Evolutionary conservation across 1,140 invertebrate genomes (phyloP), one percentile per base, ranked within the genome.

Genomic region (Stenopsyche tienmushanensis): DNA sequence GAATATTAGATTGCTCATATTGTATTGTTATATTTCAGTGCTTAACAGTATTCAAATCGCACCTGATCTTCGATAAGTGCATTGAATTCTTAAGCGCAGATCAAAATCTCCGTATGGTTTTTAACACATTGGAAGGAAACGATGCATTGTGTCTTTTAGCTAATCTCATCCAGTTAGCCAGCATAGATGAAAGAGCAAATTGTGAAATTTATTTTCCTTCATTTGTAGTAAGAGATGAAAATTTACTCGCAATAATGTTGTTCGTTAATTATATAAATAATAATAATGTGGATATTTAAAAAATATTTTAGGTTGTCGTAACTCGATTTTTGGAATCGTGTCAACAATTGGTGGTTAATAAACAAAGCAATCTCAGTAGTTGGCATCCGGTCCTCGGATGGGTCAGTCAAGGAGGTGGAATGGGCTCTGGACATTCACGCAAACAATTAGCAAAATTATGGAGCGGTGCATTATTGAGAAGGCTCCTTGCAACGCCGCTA

Each of bases 361-460:
- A 95, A 77, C 88, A 92, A 73, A 92, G 91, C 17, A 93, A 92
- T 74, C 83, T 96, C 25, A 96, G 93, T 39, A 93, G 97, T 76
- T 98, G 96, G 95, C 96, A 99, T 82, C 95, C 96, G 15, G 87
- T 99, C 24, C 82, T 99, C 5, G 96, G 96, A n/a, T 99, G 96
- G 94, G 95, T 96, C 79, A 89, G 91, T 8, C 93, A 96, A 71
- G 85, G 86, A 8, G 86, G 92, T 45, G 26, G 90, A 94, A 72
- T 91, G 92, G 59, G 86, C 91, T 42, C 90, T 95, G 76, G 83
- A 85, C 0, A 84, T 88, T 71, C 87, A 96, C 90, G 94, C 69
- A 82, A 80, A 24, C 95, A 98, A 75, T 78, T 98, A 15, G 88
- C 91, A 57, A 82, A 90, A 63, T 78, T 98, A 13, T 98, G 96